Conservation (phyloP, 2,888 invertebrate species). For the Mamestra brassicae region DNA sequence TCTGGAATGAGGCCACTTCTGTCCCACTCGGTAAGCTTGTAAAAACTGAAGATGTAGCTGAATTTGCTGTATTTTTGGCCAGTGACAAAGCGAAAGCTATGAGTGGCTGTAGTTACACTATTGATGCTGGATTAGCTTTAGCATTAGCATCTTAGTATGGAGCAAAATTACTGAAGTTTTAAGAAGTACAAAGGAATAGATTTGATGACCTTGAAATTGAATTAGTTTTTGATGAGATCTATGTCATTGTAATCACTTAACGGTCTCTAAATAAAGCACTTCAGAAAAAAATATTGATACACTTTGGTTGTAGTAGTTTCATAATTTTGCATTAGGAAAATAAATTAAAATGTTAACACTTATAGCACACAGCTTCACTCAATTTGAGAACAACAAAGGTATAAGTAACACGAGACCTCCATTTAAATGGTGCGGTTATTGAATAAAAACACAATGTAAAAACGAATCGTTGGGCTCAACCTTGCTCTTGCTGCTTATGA, state of each 20-base stretch:
- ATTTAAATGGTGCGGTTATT: constrained; percentile 80
- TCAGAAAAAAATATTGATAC: neutral
- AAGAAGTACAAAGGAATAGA: neutral
- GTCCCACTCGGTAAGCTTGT: constrained; percentile 62
- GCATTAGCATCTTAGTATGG: neutral
- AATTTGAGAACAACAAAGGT: constrained; percentile 84
- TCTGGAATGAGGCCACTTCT: constrained; percentile 35
- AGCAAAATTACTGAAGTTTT: neutral
- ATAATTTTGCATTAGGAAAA: constrained; percentile 30
- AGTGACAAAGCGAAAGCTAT: constrained; percentile 76
- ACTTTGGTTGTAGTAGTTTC: neutral
- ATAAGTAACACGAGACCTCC: constrained; percentile 79
- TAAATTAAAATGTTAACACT: constrained; percentile 52
- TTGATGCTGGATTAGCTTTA: constrained; percentile 66
- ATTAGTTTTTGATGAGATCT: constrained; percentile 12
- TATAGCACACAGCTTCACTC: constrained; percentile 71
- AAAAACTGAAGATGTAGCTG: constrained; percentile 71
- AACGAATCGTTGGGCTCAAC: constrained; percentile 75
- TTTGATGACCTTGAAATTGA: constrained; percentile 11
- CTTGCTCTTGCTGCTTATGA: constrained; percentile 74
- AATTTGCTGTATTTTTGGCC: constrained; percentile 72
- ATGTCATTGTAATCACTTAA: constrained; percentile 3
- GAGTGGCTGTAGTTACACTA: constrained; percentile 70
- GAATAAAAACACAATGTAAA: constrained; percentile 82
- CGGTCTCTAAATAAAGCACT: constrained; percentile 10